Evolutionary conservation across 2,113 vertebrate genomes (phyloP).

Genomic region (Pteropus alecto): DNA sequence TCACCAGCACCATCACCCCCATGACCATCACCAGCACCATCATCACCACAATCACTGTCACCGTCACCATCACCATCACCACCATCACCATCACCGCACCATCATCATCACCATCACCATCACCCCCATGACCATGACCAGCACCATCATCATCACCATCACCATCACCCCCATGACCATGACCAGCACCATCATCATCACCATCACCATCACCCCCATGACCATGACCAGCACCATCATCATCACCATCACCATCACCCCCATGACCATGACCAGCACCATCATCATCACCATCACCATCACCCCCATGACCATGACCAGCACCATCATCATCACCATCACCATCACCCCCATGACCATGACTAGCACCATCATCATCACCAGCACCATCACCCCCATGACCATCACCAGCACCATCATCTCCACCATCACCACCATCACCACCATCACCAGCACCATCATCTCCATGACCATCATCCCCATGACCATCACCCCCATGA

Average conservation of each 20-base stretch:
- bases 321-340: no score
- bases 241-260: background rate
- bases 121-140: rapidly evolving
- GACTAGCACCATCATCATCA: rapidly evolving
- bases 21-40: background rate
- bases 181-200: rapidly evolving
- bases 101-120: background rate
- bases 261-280: no score
- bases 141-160: rapidly evolving
- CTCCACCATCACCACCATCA: rapidly evolving
- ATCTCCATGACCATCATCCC: rapidly evolving
- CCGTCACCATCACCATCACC: rapidly evolving
- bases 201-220: rapidly evolving
- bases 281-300: rapidly evolving
- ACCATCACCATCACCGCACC: background rate
- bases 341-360: rapidly evolving
- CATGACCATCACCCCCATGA: rapidly evolving
- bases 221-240: rapidly evolving
- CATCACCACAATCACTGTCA: rapidly evolving
- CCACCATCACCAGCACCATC: rapidly evolving
- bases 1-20: background rate
- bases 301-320: background rate
- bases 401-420: rapidly evolving
- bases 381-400: no score
- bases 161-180: no score